A percentile compares a stretch with the other conserved stretches of the same genome.
phyloP scores from a whole-genome alignment of 2,888 invertebrate species.

The Melanostoma scalare region DNA sequence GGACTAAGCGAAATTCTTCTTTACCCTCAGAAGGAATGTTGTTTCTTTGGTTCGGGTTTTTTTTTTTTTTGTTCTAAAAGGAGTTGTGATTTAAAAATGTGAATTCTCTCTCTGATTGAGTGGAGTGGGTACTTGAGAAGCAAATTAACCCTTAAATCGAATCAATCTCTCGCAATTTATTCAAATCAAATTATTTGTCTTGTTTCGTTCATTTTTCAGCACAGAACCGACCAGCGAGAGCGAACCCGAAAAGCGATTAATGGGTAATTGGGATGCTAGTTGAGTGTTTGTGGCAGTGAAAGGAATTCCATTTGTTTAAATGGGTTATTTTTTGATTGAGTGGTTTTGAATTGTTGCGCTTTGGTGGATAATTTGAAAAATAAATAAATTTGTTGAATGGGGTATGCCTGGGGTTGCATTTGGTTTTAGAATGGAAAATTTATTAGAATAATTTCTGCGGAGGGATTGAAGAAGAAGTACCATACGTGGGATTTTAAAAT shows the following conservation, averaged over 20 bases:
- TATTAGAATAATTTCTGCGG: neutral
- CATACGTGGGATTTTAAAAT: no score
- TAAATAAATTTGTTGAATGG: constrained; percentile 49
- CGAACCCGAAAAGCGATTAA: constrained; percentile 32
- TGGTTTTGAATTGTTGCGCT: constrained; percentile 63
- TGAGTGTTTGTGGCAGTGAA: constrained; percentile 51
- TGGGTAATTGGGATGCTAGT: constrained; percentile 58
- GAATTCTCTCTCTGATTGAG: constrained; percentile 27
- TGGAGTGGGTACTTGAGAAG: constrained; percentile 57
- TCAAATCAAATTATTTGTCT: constrained; percentile 71
- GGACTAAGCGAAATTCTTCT: constrained; percentile 35
- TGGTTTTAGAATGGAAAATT: neutral
- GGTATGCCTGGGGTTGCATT: constrained; percentile 1
- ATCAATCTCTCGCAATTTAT: constrained; percentile 73
- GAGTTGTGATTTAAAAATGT: constrained; percentile 47
- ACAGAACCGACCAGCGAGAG: constrained; percentile 1
- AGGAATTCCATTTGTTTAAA: constrained; percentile 58
- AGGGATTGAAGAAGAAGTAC: no score
- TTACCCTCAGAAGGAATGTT: constrained; percentile 55
- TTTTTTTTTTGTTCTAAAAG: constrained; percentile 18
- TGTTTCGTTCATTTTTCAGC: constrained; percentile 49
- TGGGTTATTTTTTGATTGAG: constrained; percentile 70
- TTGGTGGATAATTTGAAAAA: constrained; percentile 62
- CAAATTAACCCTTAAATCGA: constrained; percentile 73
- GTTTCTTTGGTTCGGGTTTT: constrained; percentile 33